Conservation (phyloP, 2,888 invertebrate species). For the Crepidodera aurea region DNA sequence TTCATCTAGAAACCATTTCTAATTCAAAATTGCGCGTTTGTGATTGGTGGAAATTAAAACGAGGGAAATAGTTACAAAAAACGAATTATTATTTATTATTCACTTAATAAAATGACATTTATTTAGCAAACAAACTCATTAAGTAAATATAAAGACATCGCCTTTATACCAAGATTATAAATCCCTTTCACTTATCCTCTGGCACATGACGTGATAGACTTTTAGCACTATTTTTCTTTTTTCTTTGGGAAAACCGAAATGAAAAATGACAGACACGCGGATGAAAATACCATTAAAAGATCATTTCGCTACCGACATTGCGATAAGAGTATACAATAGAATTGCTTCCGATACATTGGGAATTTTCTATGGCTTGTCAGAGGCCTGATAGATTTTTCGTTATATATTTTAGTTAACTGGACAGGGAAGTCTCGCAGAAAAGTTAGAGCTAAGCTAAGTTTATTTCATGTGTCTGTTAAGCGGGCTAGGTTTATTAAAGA, state of each 20-base stretch:
- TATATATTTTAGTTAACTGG: conserved; percentile 28
- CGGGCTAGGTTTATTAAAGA: no score
- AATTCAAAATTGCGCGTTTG: no score
- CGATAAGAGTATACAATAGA: conserved; percentile 37
- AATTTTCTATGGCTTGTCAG: conserved; percentile 33
- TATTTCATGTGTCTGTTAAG: neutral
- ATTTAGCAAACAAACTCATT: neutral
- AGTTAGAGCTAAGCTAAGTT: neutral
- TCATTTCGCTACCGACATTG: conserved; percentile 31
- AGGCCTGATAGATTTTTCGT: conserved; percentile 22
- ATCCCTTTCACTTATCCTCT: conserved; percentile 5
- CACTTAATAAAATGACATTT: neutral
- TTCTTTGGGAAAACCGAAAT: conserved; percentile 24
- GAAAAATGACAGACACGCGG: conserved; percentile 37
- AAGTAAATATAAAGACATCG: conserved; percentile 7
- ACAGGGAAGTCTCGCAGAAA: neutral
- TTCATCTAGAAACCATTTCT: no score
- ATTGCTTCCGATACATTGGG: conserved; percentile 34
- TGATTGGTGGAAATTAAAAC: no score
- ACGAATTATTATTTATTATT: no score
- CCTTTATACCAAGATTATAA: conserved; percentile 6
- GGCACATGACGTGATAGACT: conserved; percentile 10
- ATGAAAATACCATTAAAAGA: conserved; percentile 37
- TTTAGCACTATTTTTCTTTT: conserved; percentile 15
- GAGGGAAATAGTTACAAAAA: no score